Conservation (phyloP, 2,888 invertebrate species). For the Drosophila picticornis region DNA sequence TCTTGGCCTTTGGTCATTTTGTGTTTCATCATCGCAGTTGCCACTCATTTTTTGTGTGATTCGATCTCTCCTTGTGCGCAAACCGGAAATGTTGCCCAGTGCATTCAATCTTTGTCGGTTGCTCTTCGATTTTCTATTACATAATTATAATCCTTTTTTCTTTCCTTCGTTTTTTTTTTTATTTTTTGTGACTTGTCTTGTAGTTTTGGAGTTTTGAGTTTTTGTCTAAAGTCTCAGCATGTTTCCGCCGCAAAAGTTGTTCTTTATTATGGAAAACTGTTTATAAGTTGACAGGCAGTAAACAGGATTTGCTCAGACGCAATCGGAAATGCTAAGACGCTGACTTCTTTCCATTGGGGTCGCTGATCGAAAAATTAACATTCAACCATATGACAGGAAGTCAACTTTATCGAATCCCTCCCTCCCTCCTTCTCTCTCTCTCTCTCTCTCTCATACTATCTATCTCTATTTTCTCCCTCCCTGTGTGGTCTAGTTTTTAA, state of each 20-base stretch:
- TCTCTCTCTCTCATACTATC: not conserved
- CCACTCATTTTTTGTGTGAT: slow-evolving; percentile 11
- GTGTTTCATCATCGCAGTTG: slow-evolving; percentile 39
- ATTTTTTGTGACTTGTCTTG: not conserved
- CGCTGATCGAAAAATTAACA: slow-evolving; percentile 55
- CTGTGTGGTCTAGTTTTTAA: not conserved
- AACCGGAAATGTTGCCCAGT: slow-evolving; percentile 73
- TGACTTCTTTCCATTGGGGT: slow-evolving; percentile 43
- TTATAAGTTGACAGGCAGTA: slow-evolving; percentile 80
- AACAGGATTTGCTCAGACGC: slow-evolving; percentile 72
- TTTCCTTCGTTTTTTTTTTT: not conserved
- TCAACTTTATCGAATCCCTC: slow-evolving; percentile 25
- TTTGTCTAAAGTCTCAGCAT: slow-evolving; percentile 43
- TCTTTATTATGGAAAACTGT: slow-evolving; percentile 77
- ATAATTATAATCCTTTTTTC: slow-evolving; percentile 69
- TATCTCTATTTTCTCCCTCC: not conserved
- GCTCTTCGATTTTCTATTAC: slow-evolving; percentile 66
- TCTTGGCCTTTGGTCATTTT: slow-evolving; percentile 37
- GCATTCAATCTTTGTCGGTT: slow-evolving; percentile 64
- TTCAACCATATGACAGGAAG: slow-evolving; percentile 62
- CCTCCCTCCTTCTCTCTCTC: not conserved
- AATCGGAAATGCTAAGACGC: slow-evolving; percentile 68
- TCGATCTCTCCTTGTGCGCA: slow-evolving; percentile 12
- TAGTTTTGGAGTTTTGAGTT: slow-evolving; percentile 12
- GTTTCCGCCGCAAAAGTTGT: slow-evolving; percentile 73